Conservation (phyloP, 2,888 invertebrate genomes). For the Abscondita cerata region DNA sequence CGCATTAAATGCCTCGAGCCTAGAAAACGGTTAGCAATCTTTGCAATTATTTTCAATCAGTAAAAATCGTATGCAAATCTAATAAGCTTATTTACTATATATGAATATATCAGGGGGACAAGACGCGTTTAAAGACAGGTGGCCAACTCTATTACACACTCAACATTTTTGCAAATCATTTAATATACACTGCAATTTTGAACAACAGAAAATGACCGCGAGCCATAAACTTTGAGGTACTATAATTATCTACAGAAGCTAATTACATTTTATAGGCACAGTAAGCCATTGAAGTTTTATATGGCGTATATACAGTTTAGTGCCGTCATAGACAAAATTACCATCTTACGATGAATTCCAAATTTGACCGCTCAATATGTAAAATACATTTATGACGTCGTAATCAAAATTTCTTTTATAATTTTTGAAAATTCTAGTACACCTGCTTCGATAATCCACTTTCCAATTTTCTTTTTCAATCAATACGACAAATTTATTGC, state of each 20-base stretch:
- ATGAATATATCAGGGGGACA: slow-evolving; percentile 19
- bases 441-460: too few species aligned
- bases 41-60: slow-evolving; percentile 21
- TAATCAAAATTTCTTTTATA: too few species aligned
- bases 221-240: slow-evolving; percentile 20
- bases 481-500: too few species aligned
- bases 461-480: too few species aligned
- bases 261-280: slow-evolving; percentile 7
- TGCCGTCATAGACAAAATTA: too few species aligned
- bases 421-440: too few species aligned
- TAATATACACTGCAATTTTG: slow-evolving; percentile 19
- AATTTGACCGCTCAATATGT: too few species aligned
- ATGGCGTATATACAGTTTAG: too few species aligned
- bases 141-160: slow-evolving; percentile 22
- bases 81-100: slow-evolving; percentile 24
- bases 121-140: slow-evolving; percentile 18
- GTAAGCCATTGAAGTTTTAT: too few species aligned
- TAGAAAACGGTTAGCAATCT: slow-evolving; percentile 27
- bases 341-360: too few species aligned
- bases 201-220: slow-evolving; percentile 14
- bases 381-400: too few species aligned
- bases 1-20: slow-evolving; percentile 17
- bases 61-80: slow-evolving; percentile 25
- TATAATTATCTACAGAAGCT: slow-evolving; percentile 23
- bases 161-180: slow-evolving; percentile 19